Conservation (phyloP, 2,113 vertebrate species). For the Hyperopisus bebe region DNA sequence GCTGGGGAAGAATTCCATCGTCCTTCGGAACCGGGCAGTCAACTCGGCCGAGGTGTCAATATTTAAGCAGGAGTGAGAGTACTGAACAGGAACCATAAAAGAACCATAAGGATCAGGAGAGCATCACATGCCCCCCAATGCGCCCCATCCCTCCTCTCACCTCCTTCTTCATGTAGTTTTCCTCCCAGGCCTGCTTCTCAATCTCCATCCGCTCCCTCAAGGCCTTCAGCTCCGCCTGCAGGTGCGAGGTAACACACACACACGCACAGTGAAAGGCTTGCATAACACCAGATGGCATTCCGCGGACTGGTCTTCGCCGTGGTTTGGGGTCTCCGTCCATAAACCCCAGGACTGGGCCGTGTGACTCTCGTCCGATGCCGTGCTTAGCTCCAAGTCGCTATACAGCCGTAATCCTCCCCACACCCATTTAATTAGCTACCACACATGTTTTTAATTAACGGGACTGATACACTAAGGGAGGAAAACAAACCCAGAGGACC, state of each 20-base stretch:
- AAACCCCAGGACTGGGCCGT: neutral
- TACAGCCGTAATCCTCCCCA: neutral
- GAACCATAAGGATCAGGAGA: neutral
- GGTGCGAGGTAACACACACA: constrained; percentile 8
- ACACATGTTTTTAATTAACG: neutral
- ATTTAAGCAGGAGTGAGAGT: neutral
- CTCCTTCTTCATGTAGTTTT: constrained; percentile 81
- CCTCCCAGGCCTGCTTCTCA: constrained; percentile 83
- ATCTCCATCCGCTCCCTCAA: constrained; percentile 75
- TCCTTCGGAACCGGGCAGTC: neutral
- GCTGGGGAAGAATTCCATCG: neutral
- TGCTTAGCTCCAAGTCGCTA: neutral
- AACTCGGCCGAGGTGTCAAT: neutral
- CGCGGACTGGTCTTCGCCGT: neutral
- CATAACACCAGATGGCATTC: neutral
- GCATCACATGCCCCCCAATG: neutral
- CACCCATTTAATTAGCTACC: neutral
- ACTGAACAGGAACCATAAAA: neutral
- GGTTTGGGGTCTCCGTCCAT: neutral
- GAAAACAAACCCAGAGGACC: neutral
- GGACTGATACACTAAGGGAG: neutral
- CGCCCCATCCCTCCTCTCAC: constrained; percentile 45
- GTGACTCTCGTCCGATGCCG: neutral
- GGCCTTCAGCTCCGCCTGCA: constrained; percentile 65
- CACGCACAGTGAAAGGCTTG: neutral